Percentiles rank a stretch among this genome's conserved stretches.
phyloP scores from a whole-genome alignment of 1,140 invertebrate species.

The Maconellicoccus hirsutus region DNA sequence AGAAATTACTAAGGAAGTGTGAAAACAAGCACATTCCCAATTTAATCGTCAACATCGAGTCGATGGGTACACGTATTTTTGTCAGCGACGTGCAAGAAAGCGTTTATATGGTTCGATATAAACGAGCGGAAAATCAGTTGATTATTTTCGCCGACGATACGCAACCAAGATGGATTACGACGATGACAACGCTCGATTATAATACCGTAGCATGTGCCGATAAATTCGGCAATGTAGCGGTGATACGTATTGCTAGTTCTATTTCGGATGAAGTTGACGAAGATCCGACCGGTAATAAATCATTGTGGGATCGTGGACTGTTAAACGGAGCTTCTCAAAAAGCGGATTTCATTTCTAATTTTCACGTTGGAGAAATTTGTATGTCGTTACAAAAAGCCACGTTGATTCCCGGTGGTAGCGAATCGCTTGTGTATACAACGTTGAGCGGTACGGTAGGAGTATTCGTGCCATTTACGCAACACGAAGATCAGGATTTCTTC shows the following conservation, averaged over 20 bases:
- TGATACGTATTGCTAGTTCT: constrained; percentile 78
- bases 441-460: constrained; percentile 91
- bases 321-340: constrained; percentile 97
- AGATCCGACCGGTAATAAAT: constrained; percentile 96
- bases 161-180: constrained; percentile 90
- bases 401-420: constrained; percentile 91
- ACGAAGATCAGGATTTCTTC: constrained; percentile 98
- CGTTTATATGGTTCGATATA: constrained; percentile 91
- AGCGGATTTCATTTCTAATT: constrained; percentile 79
- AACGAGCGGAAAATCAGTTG: constrained; percentile 89
- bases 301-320: constrained; percentile 93
- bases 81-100: constrained; percentile 96
- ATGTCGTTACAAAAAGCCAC: constrained; percentile 86
- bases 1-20: constrained; percentile 93
- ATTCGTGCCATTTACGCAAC: constrained; percentile 91
- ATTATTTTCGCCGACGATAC: constrained; percentile 98
- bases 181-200: constrained; percentile 86
- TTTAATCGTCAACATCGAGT: constrained; percentile 83
- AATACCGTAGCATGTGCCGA: constrained; percentile 92
- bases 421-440: constrained; percentile 92
- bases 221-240: constrained; percentile 95
- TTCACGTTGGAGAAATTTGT: constrained; percentile 92
- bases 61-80: constrained; percentile 85
- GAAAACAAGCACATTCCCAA: constrained; percentile 98
- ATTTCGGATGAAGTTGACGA: constrained; percentile 96